A percentile compares a stretch with the other conserved stretches of the same genome.
Conservation (phyloP, 2,113 vertebrate genomes). For the Bostrychus sinensis region DNA sequence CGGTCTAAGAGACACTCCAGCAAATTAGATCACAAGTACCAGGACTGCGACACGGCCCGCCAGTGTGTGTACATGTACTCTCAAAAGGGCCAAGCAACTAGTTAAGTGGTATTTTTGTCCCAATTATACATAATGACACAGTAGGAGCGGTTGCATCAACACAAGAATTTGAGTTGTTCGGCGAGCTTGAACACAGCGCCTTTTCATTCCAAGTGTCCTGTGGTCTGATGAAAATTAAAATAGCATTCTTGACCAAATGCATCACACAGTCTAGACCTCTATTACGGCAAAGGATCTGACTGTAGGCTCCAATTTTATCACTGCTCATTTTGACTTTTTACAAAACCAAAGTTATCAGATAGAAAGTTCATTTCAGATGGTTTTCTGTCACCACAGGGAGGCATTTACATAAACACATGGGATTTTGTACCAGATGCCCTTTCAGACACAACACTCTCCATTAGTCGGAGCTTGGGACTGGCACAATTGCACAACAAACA, state of each 20-base stretch:
- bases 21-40: constrained; percentile 5
- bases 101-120: constrained; percentile 35
- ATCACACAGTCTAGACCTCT: not conserved
- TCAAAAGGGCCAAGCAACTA: constrained; percentile 29
- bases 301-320: not conserved
- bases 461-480: no score
- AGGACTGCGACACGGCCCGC: constrained; percentile 17
- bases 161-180: constrained; percentile 15
- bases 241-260: not conserved
- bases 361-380: no score
- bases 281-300: not conserved
- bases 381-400: no score
- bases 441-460: no score
- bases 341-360: no score
- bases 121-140: constrained; percentile 51
- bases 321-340: not conserved
- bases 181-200: not conserved
- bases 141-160: constrained; percentile 11
- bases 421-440: no score
- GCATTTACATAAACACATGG: no score
- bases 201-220: constrained; percentile 5
- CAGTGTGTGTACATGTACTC: constrained; percentile 25
- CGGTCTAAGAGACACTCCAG: not conserved
- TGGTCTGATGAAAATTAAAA: constrained; percentile 1
- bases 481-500: no score